Evolutionary conservation across 1,140 invertebrate species (phyloP).

Genomic region (Atta colombica): DNA sequence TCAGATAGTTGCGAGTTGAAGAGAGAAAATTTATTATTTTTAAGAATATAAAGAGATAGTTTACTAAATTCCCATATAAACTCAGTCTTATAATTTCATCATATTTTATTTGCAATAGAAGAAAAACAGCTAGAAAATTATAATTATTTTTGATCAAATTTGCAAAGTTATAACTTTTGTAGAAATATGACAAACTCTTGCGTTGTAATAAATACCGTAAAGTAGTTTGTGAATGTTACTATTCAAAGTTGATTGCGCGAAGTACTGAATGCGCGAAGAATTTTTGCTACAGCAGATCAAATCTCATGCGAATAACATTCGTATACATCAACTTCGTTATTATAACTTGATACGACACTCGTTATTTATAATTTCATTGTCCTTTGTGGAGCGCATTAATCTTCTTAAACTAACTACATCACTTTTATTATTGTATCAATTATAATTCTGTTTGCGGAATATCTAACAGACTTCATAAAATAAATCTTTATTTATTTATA

Average conservation of each 20-base stretch:
- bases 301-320: constrained; percentile 10
- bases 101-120: neutral
- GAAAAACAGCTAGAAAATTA: neutral
- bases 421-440: neutral
- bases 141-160: neutral
- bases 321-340: constrained; percentile 35
- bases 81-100: neutral
- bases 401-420: neutral
- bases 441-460: neutral
- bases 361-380: constrained; percentile 31
- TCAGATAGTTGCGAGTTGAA: neutral
- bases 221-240: neutral
- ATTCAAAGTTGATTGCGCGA: neutral
- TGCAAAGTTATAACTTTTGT: neutral
- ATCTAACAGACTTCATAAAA: neutral
- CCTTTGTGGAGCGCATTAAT: constrained; percentile 13
- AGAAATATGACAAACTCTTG: neutral
- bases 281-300: constrained; percentile 5
- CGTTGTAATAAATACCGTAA: neutral
- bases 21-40: neutral
- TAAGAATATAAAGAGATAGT: too few species aligned
- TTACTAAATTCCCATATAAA: too few species aligned
- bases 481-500: constrained; percentile 23
- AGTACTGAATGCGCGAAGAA: neutral
- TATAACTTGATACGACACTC: neutral